Evolutionary conservation across 2,797 vertebrate species (phyloP).

Genomic region (Chelidonichthys spinosus): DNA sequence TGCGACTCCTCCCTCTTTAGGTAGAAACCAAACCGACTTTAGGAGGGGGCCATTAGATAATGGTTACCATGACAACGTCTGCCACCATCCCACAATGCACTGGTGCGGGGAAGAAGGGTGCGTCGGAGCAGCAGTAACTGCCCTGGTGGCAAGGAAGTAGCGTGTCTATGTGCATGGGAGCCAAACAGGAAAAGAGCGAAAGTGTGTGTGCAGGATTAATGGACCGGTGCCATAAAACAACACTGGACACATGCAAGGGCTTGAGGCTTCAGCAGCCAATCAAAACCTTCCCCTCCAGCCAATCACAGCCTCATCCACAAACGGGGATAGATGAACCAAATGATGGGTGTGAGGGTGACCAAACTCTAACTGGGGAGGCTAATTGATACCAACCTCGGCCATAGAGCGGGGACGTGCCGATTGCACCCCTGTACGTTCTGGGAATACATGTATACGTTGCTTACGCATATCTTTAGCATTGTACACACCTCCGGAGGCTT

Average conservation of each 20-base stretch:
- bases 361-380: slow-evolving; percentile 33
- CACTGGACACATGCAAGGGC: slow-evolving; percentile 16
- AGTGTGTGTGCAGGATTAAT: slow-evolving; percentile 17
- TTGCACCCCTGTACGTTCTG: slow-evolving; percentile 3
- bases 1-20: slow-evolving; percentile 50
- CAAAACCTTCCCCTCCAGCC: slow-evolving; percentile 27
- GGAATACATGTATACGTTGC: slow-evolving; percentile 19
- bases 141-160: slow-evolving; percentile 47
- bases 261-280: slow-evolving; percentile 41
- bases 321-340: slow-evolving; percentile 35
- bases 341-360: slow-evolving; percentile 44
- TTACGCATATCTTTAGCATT: slow-evolving; percentile 28
- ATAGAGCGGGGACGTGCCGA: background rate
- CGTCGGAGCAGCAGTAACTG: slow-evolving; percentile 64
- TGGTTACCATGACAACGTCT: slow-evolving; percentile 54
- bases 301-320: slow-evolving; percentile 33
- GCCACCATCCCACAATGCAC: slow-evolving; percentile 69
- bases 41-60: slow-evolving; percentile 58
- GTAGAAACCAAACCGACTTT: slow-evolving; percentile 51
- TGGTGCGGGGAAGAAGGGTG: slow-evolving; percentile 51
- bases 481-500: background rate
- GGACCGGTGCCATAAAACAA: slow-evolving; percentile 44
- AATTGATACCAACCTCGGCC: slow-evolving; percentile 36
- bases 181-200: slow-evolving; percentile 10
- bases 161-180: slow-evolving; percentile 9